These are phyloP conservation scores for Lypha dubia DNA, from an alignment of 2,888 invertebrate genomes.

Conservation along the genomic window DNA sequence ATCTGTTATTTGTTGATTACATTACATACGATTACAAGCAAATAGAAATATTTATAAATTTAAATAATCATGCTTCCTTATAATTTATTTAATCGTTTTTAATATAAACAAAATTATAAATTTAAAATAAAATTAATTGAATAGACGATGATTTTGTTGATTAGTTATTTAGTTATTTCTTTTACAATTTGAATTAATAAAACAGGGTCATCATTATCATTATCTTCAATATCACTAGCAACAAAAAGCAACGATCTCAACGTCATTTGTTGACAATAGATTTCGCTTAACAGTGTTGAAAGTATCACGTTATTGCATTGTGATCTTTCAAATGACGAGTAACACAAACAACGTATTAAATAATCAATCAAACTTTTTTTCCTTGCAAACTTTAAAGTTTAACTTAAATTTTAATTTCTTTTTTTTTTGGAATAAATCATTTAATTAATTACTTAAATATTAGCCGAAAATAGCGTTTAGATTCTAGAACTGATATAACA, in stretches of 20 bases:
- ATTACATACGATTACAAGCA: slow-evolving; percentile 8
- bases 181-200: slow-evolving; percentile 24
- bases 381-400: too few relatives aligned
- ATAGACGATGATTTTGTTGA: slow-evolving; percentile 37
- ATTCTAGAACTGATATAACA: too few relatives aligned
- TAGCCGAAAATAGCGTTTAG: too few relatives aligned
- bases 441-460: too few relatives aligned
- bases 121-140: slow-evolving; percentile 47
- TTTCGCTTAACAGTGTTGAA: not conserved
- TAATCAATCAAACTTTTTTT: slow-evolving; percentile 6
- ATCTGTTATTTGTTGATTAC: not conserved
- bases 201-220: slow-evolving; percentile 44
- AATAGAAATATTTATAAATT: slow-evolving; percentile 23
- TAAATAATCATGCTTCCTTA: slow-evolving; percentile 62
- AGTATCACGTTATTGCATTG: slow-evolving; percentile 39
- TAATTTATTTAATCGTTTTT: slow-evolving; percentile 45
- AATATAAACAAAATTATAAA: slow-evolving; percentile 53
- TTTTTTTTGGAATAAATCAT: too few relatives aligned
- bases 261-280: slow-evolving; percentile 31
- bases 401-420: too few relatives aligned
- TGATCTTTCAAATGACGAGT: slow-evolving; percentile 3
- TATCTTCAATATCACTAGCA: not conserved
- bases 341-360: slow-evolving; percentile 16
- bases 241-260: slow-evolving; percentile 1
- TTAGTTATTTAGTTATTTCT: slow-evolving; percentile 39